A percentile compares a stretch with the other conserved stretches of the same genome.
Evolutionary conservation across 2,888 invertebrate species (phyloP).

Genomic region (Cetonia aurata): DNA sequence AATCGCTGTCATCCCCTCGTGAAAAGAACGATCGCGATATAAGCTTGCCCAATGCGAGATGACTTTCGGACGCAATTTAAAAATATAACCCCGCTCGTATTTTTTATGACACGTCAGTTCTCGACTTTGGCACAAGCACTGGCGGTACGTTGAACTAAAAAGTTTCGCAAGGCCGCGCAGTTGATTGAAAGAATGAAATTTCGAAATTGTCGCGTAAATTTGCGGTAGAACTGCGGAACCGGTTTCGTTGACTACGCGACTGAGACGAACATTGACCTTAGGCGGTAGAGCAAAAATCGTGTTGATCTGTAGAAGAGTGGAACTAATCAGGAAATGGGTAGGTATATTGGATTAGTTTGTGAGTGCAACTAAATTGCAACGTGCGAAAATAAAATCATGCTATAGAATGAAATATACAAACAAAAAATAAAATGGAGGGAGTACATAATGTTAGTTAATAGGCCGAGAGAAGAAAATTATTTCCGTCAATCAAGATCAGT

Average conservation of each 20-base stretch:
- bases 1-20: too few relatives aligned
- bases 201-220: not conserved
- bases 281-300: too few relatives aligned
- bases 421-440: too few relatives aligned
- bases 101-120: not conserved
- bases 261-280: conserved; percentile 1
- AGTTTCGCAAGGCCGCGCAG: conserved; percentile 1
- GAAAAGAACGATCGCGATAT: not conserved
- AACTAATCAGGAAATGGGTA: too few relatives aligned
- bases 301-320: too few relatives aligned
- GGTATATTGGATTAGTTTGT: too few relatives aligned
- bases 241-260: not conserved
- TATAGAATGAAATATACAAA: too few relatives aligned
- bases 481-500: too few relatives aligned
- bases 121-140: not conserved
- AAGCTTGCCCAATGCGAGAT: not conserved
- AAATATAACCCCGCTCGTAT: conserved; percentile 4
- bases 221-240: not conserved
- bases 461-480: too few relatives aligned
- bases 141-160: conserved; percentile 15
- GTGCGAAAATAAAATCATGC: too few relatives aligned
- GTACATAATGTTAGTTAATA: too few relatives aligned
- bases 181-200: not conserved
- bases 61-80: conserved; percentile 3
- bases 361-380: too few relatives aligned